Percentiles rank a stretch among this genome's conserved stretches.
phyloP scores from a whole-genome alignment of 2,888 invertebrate species.

The Parnassius smintheus region DNA sequence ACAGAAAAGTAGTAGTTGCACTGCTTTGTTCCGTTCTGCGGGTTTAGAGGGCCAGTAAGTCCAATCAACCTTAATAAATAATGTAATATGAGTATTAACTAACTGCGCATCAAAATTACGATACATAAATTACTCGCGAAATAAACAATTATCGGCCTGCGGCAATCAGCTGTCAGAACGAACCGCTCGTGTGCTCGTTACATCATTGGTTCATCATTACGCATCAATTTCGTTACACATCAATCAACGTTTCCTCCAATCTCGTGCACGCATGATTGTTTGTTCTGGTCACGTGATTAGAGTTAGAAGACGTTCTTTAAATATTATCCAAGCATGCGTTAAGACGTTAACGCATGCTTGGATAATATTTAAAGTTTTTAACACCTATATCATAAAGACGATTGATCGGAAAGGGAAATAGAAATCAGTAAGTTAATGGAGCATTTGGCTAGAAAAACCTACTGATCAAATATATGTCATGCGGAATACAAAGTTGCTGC shows the following conservation, averaged over 20 bases:
- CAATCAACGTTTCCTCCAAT: slow-evolving; percentile 18
- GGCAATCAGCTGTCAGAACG: slow-evolving; percentile 26
- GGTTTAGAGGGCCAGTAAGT: neutral
- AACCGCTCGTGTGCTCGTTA: slow-evolving; percentile 8
- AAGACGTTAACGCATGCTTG: neutral
- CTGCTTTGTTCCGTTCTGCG: no score
- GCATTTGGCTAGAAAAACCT: no score
- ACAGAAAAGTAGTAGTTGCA: no score
- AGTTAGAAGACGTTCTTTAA: no score
- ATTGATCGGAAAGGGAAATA: no score
- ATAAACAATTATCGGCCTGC: slow-evolving; percentile 20
- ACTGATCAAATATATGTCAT: no score
- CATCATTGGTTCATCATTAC: slow-evolving; percentile 9
- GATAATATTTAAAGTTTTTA: slow-evolving; percentile 12
- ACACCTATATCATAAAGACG: no score
- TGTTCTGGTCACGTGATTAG: slow-evolving; percentile 8
- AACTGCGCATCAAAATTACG: slow-evolving; percentile 7
- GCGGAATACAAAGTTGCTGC: no score
- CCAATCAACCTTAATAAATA: neutral
- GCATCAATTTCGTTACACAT: slow-evolving; percentile 24
- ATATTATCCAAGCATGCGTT: no score
- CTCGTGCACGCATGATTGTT: slow-evolving; percentile 6
- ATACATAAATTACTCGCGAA: slow-evolving; percentile 15
- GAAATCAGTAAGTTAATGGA: no score
- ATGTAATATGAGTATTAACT: slow-evolving; percentile 1